Conservation (phyloP, 2,797 vertebrate species). For the Acanthornis magna region DNA sequence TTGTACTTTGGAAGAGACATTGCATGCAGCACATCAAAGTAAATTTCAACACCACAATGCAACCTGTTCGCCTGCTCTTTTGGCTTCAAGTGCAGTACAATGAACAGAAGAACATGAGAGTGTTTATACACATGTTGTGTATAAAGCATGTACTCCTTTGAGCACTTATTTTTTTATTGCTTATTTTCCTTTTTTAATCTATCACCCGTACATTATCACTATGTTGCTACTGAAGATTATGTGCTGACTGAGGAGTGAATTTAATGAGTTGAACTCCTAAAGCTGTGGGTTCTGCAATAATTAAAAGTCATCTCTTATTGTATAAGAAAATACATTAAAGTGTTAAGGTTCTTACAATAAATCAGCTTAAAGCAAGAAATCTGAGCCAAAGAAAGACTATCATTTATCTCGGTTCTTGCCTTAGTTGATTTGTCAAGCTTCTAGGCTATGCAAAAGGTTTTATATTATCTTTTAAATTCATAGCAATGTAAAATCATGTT, state of each 20-base stretch:
- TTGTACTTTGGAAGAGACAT: neutral
- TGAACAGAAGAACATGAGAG: neutral
- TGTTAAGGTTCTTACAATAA: neutral
- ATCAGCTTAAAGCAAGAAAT: constrained; percentile 19
- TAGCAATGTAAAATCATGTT: neutral
- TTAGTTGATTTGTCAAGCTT: neutral
- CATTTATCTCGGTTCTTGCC: neutral
- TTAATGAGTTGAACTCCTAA: neutral
- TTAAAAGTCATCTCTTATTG: neutral
- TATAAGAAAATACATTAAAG: neutral
- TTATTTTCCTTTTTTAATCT: neutral
- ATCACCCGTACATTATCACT: neutral
- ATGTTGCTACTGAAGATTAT: neutral
- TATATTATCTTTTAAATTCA: neutral
- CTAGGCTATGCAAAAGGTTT: neutral
- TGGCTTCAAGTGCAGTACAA: neutral
- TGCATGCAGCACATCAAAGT: neutral
- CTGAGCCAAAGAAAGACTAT: neutral
- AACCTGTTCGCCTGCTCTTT: neutral
- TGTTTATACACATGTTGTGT: neutral
- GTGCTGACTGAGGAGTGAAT: neutral
- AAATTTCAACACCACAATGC: neutral
- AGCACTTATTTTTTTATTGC: neutral
- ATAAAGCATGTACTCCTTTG: neutral
- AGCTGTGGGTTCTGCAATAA: neutral